These are phyloP conservation scores for Poeciliopsis gracilis DNA, from an alignment of 2,797 vertebrate genomes.

Conservation along the genomic window DNA sequence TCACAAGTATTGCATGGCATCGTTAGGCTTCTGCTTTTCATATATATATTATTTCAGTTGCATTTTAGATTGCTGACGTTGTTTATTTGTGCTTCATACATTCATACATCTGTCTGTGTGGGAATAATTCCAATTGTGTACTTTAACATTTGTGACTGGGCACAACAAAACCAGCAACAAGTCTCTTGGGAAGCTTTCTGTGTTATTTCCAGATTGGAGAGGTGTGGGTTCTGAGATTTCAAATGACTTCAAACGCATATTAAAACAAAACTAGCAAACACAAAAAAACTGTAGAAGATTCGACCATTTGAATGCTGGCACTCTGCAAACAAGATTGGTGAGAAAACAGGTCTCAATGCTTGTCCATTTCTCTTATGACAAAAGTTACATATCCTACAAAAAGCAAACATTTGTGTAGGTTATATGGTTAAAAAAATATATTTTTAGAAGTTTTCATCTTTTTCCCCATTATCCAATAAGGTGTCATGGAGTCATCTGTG, in stretches of 20 bases:
- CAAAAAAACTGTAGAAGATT: no score
- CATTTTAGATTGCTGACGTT: neutral
- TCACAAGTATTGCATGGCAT: neutral
- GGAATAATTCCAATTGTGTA: neutral
- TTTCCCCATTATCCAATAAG: no score
- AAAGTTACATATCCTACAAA: no score
- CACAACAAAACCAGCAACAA: neutral
- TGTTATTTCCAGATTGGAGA: neutral
- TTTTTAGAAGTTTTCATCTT: no score
- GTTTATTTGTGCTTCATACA: slow-evolving; percentile 9
- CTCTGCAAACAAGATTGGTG: neutral
- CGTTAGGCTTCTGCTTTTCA: neutral
- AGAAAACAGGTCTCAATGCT: neutral
- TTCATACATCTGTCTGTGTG: slow-evolving; percentile 10
- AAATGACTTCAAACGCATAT: neutral
- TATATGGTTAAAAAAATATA: no score
- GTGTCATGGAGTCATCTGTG: no score
- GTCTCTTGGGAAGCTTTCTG: neutral
- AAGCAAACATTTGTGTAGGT: no score
- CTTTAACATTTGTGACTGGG: neutral
- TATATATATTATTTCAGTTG: neutral
- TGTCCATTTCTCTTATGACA: no score
- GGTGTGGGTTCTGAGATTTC: neutral
- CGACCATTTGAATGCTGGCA: neutral
- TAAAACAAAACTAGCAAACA: no score